phyloP scores from a whole-genome alignment of 2,113 vertebrate species.

The Dasyprocta punctata region DNA sequence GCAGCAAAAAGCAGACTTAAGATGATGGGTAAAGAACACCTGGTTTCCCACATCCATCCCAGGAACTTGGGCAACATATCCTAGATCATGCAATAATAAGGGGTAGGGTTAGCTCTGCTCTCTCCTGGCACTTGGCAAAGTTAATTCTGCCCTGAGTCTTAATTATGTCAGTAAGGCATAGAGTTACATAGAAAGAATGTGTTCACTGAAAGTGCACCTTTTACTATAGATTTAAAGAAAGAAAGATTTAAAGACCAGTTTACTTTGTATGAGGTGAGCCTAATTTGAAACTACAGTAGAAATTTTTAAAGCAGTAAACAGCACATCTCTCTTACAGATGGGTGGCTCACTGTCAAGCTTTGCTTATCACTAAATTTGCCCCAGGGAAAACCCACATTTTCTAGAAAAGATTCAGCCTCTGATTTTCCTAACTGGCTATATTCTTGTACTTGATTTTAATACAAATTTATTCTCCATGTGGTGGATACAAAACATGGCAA shows the following conservation, averaged over 20 bases:
- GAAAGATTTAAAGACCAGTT: constrained; percentile 80
- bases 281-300: constrained; percentile 53
- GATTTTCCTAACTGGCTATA: constrained; percentile 37
- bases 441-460: background rate
- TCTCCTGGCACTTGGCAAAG: constrained; percentile 79
- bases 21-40: background rate
- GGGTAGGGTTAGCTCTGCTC: constrained; percentile 70
- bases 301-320: constrained; percentile 28
- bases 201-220: no score
- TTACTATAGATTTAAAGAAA: no score
- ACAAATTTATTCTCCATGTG: background rate
- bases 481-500: background rate
- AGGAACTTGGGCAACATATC: constrained; percentile 59
- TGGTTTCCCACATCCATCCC: constrained; percentile 47
- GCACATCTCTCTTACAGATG: constrained; percentile 24
- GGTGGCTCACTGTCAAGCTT: background rate
- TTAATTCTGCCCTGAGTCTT: constrained; percentile 85
- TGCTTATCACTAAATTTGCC: background rate
- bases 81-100: constrained; percentile 71
- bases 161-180: constrained; percentile 83
- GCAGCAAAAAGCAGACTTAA: background rate
- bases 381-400: background rate
- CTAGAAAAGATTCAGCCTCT: background rate
- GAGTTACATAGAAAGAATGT: constrained; percentile 84
- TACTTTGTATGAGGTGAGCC: constrained; percentile 66